Conservation (phyloP, 2,797 vertebrate genomes). For the Sebastes diploproa region DNA sequence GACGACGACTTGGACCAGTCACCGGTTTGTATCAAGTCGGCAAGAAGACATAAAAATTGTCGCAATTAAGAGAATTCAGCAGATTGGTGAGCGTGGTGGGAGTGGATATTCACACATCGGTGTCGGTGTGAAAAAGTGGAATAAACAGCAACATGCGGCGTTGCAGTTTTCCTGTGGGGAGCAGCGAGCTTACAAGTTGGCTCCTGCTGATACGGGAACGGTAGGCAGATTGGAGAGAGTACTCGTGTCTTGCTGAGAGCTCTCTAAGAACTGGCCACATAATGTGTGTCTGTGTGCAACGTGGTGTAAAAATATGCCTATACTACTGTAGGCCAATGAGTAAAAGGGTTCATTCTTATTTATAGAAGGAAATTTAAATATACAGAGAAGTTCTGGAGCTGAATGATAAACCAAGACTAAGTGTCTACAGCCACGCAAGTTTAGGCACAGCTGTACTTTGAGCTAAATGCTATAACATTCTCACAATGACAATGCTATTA, state of each 20-base stretch:
- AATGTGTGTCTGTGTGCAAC: not conserved
- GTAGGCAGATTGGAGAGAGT: constrained; percentile 36
- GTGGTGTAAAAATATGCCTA: not conserved
- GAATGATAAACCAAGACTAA: not conserved
- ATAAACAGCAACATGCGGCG: constrained; percentile 33
- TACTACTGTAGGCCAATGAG: not conserved
- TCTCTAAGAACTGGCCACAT: constrained; percentile 18
- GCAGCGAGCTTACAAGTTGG: constrained; percentile 38
- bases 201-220: constrained; percentile 53
- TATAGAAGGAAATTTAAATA: not conserved
- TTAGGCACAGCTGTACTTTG: not conserved
- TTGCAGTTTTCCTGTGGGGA: constrained; percentile 39
- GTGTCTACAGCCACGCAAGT: not conserved
- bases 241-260: constrained; percentile 23
- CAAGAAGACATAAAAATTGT: constrained; percentile 45
- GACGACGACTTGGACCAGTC: constrained; percentile 19
- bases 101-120: constrained; percentile 15
- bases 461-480: not conserved
- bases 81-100: constrained; percentile 38
- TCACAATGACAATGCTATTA: no score
- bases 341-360: not conserved
- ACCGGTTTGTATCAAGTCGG: constrained; percentile 23
- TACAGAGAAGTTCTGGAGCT: not conserved
- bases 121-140: constrained; percentile 25
- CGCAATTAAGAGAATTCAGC: constrained; percentile 58